Percentiles rank a stretch among this genome's conserved stretches.
These are phyloP conservation scores for Myopa tessellatipennis DNA, from an alignment of 2,888 invertebrate genomes.

Conservation along the genomic window DNA sequence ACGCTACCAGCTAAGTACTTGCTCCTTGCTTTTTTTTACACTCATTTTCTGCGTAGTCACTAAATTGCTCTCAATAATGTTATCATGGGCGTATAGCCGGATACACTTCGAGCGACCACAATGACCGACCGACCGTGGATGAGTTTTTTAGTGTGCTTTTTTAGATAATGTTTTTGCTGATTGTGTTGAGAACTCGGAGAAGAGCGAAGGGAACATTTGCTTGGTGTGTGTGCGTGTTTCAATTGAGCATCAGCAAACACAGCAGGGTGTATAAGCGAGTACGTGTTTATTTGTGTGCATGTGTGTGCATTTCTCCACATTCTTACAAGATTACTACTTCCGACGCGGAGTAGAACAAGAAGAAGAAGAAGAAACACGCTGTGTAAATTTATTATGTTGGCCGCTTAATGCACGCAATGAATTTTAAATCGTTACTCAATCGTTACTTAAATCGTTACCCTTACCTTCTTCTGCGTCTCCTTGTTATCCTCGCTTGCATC, in stretches of 20 bases:
- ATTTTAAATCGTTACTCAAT: slow-evolving; percentile 36
- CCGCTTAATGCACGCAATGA: slow-evolving; percentile 35
- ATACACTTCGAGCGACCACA: slow-evolving; percentile 49
- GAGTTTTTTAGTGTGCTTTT: slow-evolving; percentile 45
- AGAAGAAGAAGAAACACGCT: neutral
- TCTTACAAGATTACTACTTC: slow-evolving; percentile 28
- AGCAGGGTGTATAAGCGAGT: slow-evolving; percentile 19
- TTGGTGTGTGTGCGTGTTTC: slow-evolving; percentile 37
- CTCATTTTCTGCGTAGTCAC: slow-evolving; percentile 50
- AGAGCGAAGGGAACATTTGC: slow-evolving; percentile 10
- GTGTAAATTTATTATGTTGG: slow-evolving; percentile 26
- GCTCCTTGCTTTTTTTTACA: neutral
- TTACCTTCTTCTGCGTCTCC: neutral
- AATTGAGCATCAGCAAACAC: slow-evolving; percentile 29
- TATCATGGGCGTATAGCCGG: slow-evolving; percentile 51
- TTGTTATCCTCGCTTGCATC: neutral
- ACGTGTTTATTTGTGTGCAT: neutral
- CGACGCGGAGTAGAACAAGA: slow-evolving; percentile 6
- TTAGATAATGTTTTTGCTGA: slow-evolving; percentile 31
- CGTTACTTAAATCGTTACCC: slow-evolving; percentile 21
- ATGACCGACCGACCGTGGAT: slow-evolving; percentile 41
- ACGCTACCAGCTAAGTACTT: slow-evolving; percentile 27
- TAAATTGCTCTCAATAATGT: slow-evolving; percentile 50
- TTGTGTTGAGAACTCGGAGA: slow-evolving; percentile 42
- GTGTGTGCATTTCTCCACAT: neutral